A percentile compares a stretch with the other conserved stretches of the same genome.
Evolutionary conservation across 2,888 invertebrate species (phyloP).

Genomic region (Phalera bucephala): DNA sequence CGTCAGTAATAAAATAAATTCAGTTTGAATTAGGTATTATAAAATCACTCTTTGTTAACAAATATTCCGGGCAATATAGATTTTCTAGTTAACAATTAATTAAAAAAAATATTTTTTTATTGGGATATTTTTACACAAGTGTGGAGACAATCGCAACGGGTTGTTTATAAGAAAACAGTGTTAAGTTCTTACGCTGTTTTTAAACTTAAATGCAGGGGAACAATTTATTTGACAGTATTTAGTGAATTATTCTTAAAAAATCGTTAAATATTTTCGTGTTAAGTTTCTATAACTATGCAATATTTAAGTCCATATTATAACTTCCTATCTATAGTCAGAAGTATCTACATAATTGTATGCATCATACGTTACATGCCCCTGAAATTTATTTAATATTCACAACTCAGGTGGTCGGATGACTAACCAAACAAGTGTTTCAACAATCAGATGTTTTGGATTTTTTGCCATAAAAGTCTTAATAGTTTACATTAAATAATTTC

Average conservation of each 20-base stretch:
- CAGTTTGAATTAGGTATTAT: not conserved
- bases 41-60: not conserved
- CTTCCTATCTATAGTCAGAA: conserved; percentile 16
- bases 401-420: too few relatives aligned
- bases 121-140: conserved; percentile 16
- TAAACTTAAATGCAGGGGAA: conserved; percentile 29
- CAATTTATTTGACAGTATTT: conserved; percentile 43
- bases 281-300: conserved; percentile 19
- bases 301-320: conserved; percentile 2
- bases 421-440: too few relatives aligned
- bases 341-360: conserved; percentile 14
- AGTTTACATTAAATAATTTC: too few relatives aligned
- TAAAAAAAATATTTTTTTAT: conserved; percentile 8
- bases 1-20: conserved; percentile 16
- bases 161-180: conserved; percentile 25
- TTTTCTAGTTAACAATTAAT: not conserved
- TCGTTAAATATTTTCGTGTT: conserved; percentile 15
- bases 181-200: too few relatives aligned
- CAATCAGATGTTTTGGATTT: too few relatives aligned
- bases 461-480: too few relatives aligned
- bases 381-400: too few relatives aligned
- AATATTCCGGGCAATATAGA: not conserved
- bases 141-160: conserved; percentile 21
- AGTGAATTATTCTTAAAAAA: conserved; percentile 26
- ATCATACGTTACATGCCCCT: not conserved